phyloP scores from a whole-genome alignment of 1,140 invertebrate genomes.

The Popillia japonica region DNA sequence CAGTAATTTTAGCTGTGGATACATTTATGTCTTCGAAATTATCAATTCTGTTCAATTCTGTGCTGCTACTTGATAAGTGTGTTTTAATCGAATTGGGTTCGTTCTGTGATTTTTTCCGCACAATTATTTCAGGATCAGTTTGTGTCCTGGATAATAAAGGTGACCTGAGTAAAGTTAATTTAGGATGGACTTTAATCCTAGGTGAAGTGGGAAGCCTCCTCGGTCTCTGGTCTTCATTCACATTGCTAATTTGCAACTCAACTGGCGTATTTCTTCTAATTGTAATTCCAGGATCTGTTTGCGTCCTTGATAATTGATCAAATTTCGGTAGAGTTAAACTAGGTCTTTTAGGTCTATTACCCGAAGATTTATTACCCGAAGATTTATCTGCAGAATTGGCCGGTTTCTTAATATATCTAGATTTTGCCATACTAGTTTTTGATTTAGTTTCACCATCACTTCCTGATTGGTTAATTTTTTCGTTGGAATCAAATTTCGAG shows the following conservation, averaged over 20 bases:
- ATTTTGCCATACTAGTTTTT: background rate
- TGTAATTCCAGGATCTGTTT: background rate
- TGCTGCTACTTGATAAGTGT: background rate
- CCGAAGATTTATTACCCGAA: background rate
- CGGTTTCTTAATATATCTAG: background rate
- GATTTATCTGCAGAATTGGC: background rate
- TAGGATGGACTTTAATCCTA: background rate
- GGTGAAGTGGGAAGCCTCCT: background rate
- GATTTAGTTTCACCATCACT: background rate
- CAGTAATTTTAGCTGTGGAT: constrained; percentile 1
- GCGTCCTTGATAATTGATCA: background rate
- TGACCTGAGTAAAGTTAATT: background rate
- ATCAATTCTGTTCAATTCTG: background rate
- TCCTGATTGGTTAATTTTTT: background rate
- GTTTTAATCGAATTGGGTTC: background rate
- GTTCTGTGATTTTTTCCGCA: background rate
- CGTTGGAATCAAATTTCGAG: background rate
- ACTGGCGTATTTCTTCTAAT: background rate
- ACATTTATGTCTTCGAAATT: background rate
- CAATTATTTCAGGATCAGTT: constrained; percentile 6
- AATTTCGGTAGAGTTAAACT: background rate
- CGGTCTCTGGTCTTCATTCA: background rate
- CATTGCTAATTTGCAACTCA: background rate
- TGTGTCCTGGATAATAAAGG: background rate
- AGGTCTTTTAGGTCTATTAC: background rate